Conservation (phyloP, 2,888 invertebrate genomes). For the Schizaphis graminum region DNA sequence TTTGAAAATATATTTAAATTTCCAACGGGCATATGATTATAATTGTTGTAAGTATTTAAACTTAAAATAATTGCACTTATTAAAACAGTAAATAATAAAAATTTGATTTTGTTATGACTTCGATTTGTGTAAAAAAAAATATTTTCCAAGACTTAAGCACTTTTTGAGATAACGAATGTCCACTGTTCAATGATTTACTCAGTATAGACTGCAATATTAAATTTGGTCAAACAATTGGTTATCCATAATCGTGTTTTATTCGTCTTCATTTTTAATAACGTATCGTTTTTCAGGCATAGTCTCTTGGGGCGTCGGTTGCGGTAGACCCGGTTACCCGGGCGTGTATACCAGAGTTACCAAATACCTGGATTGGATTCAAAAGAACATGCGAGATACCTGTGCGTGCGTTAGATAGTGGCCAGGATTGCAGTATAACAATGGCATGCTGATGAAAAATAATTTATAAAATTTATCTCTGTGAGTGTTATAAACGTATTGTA, state of each 20-base stretch:
- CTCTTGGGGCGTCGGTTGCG: conserved; percentile 71
- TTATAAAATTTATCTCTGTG: neutral
- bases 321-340: conserved; percentile 81
- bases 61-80: neutral
- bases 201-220: neutral
- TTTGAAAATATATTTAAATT: neutral
- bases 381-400: conserved; percentile 79
- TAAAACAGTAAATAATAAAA: neutral
- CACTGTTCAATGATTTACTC: neutral
- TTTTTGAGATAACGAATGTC: neutral
- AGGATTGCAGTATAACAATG: neutral
- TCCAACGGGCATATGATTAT: neutral
- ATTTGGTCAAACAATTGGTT: neutral
- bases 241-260: neutral
- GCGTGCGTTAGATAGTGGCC: conserved; percentile 73
- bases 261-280: neutral
- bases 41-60: neutral
- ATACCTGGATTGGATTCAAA: conserved; percentile 80
- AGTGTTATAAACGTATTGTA: conserved; percentile 18
- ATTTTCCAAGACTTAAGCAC: neutral
- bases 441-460: neutral
- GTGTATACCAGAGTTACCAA: conserved; percentile 87
- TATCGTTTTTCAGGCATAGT: conserved; percentile 70
- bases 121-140: neutral
- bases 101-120: neutral